A percentile compares a stretch with the other conserved stretches of the same genome.
Conservation (phyloP, 2,888 invertebrate genomes). For the Cinara cedri region DNA sequence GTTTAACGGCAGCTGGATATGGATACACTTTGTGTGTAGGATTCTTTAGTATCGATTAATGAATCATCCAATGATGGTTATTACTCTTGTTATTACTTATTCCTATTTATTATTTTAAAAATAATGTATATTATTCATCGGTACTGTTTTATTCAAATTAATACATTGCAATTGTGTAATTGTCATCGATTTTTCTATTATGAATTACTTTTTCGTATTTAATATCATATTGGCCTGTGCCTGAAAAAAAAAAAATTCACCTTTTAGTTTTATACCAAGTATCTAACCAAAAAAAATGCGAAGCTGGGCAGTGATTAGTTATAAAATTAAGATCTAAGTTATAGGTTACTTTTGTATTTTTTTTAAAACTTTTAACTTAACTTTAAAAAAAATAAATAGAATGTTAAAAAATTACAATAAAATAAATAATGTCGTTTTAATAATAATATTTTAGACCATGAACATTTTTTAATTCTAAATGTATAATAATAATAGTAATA, state of each 20-base stretch:
- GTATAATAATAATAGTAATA: neutral
- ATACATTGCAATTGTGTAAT: too few species aligned
- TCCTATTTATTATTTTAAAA: neutral
- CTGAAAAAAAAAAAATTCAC: neutral
- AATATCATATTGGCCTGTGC: neutral
- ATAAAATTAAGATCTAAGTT: too few species aligned
- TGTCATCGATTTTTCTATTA: neutral
- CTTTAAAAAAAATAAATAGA: too few species aligned
- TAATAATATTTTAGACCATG: neutral
- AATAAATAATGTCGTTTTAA: neutral
- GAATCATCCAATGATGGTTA: too few species aligned
- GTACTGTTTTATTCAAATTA: too few species aligned
- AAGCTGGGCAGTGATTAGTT: too few species aligned
- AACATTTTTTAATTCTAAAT: neutral
- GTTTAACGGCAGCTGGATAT: too few species aligned
- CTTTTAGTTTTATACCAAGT: neutral
- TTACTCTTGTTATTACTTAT: neutral
- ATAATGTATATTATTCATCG: neutral
- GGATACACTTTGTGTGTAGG: too few species aligned
- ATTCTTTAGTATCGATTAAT: too few species aligned
- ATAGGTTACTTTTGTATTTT: too few species aligned
- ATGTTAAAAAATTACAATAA: too few species aligned
- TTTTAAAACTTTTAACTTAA: too few species aligned
- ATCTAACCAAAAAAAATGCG: neutral
- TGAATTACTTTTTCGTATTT: neutral